phyloP scores from a whole-genome alignment of 2,888 invertebrate species.

The Drosophila seclusa region DNA sequence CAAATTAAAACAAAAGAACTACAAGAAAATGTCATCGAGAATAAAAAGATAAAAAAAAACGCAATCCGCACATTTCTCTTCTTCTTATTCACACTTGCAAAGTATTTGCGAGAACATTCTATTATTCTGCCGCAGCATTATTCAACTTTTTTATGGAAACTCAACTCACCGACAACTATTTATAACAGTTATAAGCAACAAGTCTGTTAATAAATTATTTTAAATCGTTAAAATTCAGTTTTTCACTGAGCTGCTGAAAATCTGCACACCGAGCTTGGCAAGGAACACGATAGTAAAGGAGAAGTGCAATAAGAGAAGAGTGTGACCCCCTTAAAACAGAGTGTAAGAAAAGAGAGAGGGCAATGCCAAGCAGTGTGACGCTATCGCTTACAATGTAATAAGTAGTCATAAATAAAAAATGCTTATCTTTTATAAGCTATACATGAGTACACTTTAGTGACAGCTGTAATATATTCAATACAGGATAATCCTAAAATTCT shows the following conservation, averaged over 20 bases:
- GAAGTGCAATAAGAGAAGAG: constrained; percentile 15
- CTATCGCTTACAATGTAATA: constrained; percentile 2
- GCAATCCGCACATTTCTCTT: background rate
- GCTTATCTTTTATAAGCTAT: background rate
- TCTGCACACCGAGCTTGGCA: constrained; percentile 1
- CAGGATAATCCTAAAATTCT: background rate
- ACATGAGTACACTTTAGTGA: background rate
- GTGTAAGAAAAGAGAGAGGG: background rate
- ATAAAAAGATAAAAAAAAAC: constrained; percentile 23
- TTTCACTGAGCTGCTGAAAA: background rate
- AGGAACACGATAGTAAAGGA: constrained; percentile 14
- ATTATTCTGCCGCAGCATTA: background rate
- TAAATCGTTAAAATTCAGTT: constrained; percentile 12
- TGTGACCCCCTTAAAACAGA: constrained; percentile 32
- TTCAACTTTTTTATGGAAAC: background rate
- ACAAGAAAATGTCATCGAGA: constrained; percentile 4
- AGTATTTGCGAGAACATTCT: constrained; percentile 29
- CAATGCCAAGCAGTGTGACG: constrained; percentile 33
- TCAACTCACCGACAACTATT: constrained; percentile 32
- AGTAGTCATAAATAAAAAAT: background rate
- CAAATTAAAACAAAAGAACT: constrained; percentile 21
- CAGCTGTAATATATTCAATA: background rate
- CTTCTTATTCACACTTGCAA: constrained; percentile 19
- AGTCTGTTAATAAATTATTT: background rate
- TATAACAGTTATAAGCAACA: background rate